Evolutionary conservation across 2,797 vertebrate species (phyloP), one percentile per base, ranked within the genome.

Genomic region (Natrix natrix): DNA sequence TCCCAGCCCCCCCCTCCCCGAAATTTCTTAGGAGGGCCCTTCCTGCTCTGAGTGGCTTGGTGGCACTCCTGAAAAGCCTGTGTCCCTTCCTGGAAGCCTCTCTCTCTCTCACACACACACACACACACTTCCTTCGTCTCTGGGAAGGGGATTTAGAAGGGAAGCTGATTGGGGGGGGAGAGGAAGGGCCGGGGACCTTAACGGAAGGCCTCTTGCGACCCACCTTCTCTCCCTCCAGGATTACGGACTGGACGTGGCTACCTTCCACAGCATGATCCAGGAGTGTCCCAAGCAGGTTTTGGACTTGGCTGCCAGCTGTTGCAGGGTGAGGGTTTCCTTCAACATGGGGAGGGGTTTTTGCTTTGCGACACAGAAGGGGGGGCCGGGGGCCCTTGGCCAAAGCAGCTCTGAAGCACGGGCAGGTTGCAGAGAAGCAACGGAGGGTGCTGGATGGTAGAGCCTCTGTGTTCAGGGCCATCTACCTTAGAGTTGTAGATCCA

Each of bases 241-340:
- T 96, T 99, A 98, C 0, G 98, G 98, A 2, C 97, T 99, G 95
- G 98, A 99, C 60, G 97, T 98, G 92, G 96, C 96, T 0, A 97
- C 98, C 0, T 99, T 99, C 94, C 97, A 96, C 69, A 97, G 97
- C 89, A 96, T 99, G 97, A 97, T 98, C 94, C 95, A 60, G 0
- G 98, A 97, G 90, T 99, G 98, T 95, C 98, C 98, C 66, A 97
- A 96, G 91, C 95, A 57, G 6, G 97, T 98, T 88, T 92, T 99
- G 92, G 98, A 99, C 87, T 93, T 99, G 3, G 97, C 98, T 22
- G 96, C 97, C 92, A 98, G 97, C 95, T 99, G 98, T 94, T 99
- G 98, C 92, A 94, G 97, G 98, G 98, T 98, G 95, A 95, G 93
- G 2, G 11, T 56, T 54, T 57, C 1, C 14, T 17, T 1, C 6